Evolutionary conservation across 92 coral and sea anemone species (phyloP).

Genomic region (Zoanthus solanderi): DNA sequence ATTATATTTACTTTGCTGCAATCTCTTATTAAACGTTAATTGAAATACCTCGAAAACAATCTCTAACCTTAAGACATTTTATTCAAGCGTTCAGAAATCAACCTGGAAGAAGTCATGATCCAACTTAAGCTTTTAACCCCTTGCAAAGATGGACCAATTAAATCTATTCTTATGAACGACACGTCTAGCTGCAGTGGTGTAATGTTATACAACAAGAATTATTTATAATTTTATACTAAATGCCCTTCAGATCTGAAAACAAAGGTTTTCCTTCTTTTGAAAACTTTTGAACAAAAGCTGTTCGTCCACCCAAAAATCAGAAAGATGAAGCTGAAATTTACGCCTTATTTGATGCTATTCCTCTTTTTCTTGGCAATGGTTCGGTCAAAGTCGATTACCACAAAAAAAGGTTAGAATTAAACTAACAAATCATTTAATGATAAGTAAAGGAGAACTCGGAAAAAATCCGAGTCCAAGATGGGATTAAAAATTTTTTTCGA

Average conservation of each 20-base stretch:
- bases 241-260: background rate
- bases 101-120: slow-evolving; percentile 33
- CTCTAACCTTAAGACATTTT: slow-evolving; percentile 10
- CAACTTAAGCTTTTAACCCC: slow-evolving; percentile 21
- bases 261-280: background rate
- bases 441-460: too few species aligned
- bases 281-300: background rate
- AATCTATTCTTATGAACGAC: background rate
- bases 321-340: background rate
- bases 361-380: slow-evolving; percentile 7
- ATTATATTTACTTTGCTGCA: too few species aligned
- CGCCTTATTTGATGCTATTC: background rate
- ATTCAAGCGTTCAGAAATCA: slow-evolving; percentile 34
- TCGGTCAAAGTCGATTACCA: slow-evolving; percentile 35
- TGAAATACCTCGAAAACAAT: background rate
- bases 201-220: slow-evolving; percentile 9
- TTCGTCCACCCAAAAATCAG: background rate
- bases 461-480: too few species aligned
- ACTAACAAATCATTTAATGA: background rate
- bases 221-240: slow-evolving; percentile 12
- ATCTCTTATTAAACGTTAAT: background rate
- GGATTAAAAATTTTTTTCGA: too few species aligned
- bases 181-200: slow-evolving; percentile 24
- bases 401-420: slow-evolving; percentile 18
- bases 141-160: slow-evolving; percentile 5